Conservation (phyloP, 2,113 vertebrate genomes). For the Passer montanus region DNA sequence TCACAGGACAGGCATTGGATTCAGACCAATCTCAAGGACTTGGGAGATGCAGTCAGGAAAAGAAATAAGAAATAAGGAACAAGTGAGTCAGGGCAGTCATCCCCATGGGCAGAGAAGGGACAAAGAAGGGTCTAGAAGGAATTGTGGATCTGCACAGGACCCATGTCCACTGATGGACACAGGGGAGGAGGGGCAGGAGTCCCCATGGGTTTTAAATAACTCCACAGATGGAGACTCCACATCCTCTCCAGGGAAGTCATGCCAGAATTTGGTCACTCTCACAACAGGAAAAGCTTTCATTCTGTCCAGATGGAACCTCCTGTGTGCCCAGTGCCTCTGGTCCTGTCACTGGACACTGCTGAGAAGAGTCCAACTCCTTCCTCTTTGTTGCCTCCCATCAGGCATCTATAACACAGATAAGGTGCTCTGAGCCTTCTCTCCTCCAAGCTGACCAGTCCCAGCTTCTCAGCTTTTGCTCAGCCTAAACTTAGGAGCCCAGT, state of each 20-base stretch:
- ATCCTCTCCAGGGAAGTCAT: rapidly evolving
- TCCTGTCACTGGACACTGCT: neutral
- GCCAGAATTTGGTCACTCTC: neutral
- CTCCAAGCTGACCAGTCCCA: neutral
- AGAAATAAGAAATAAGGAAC: neutral
- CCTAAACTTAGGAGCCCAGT: neutral
- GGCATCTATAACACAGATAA: rapidly evolving
- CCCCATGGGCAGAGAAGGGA: neutral
- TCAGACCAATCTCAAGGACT: neutral
- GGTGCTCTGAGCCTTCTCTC: neutral
- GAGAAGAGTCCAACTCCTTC: neutral
- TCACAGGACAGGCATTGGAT: neutral
- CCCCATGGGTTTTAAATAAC: neutral
- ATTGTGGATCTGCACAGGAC: neutral
- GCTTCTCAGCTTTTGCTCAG: neutral
- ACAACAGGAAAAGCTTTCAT: neutral
- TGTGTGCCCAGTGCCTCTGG: neutral
- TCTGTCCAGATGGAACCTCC: neutral
- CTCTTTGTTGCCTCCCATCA: neutral
- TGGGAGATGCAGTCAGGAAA: neutral
- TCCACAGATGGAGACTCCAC: neutral
- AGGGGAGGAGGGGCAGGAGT: neutral
- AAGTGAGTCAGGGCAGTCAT: neutral
- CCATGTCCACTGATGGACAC: neutral
- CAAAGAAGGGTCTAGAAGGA: neutral